Base-by-base conservation (phyloP, 2,797 vertebrate genomes). In the Lacerta bilineata region DNA sequence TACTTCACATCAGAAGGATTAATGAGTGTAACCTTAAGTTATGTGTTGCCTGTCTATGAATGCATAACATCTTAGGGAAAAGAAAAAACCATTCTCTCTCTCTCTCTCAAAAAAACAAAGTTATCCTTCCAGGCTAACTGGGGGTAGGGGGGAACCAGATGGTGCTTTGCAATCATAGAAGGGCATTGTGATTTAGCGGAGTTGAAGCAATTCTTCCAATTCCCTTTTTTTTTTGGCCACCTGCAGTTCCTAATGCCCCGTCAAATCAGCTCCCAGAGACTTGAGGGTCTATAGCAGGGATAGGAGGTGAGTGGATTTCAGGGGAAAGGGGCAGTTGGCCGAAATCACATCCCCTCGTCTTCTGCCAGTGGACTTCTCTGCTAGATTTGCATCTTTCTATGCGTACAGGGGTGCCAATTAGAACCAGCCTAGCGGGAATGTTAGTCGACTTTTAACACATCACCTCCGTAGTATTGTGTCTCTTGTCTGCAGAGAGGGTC, bases 1-100 rank as follows among this genome's bases (percentile, higher is more conserved):
- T 50, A 90, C 59, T 83, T 95, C 87, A 92, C 82, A 66, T 4
- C 77, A 39, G 39, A 83, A 68, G 90, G 92, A 92, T 92, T 86
- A 78, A 72, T 87, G 84, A 82, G 17, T 85, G 17, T 89, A 91
- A 91, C 41, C 89, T 88, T 39, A 92, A 78, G 72, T 92, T 92
- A 69, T 72, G 55, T 90, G 29, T 87, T 93, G 80, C 88, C 29
- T 61, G 87, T 5, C 29, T 71, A 25, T 27, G 29, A 61, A 55
- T 69, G 27, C 43, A 18, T 59, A n/a, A 83, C 20, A 15, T 20
- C 10, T 72, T 71, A 36, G 80, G 55, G 55, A 36, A 55, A 61
- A 18, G 17, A 18, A 46, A 20, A 71, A 76, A n/a, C 1, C 27
- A 76, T 13, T 8, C 13, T 68, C 29, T 74, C 36, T 64, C 3